Base-by-base conservation (phyloP, 2,113 vertebrate genomes). In the Colistium nudipinnis region DNA sequence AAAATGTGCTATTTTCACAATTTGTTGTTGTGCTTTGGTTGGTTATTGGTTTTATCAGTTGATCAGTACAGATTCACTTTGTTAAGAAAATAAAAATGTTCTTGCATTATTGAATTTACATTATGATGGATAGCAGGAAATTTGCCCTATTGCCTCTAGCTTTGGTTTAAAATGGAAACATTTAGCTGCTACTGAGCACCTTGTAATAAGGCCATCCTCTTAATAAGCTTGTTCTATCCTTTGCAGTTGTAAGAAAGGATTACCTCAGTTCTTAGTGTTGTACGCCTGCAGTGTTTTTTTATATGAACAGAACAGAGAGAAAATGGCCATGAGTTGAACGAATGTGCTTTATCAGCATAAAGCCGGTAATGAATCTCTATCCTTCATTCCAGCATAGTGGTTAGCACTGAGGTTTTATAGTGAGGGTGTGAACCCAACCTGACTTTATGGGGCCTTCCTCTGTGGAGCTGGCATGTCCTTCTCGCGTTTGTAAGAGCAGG, bases 341-440 rank as follows among this genome's bases (percentile, higher is more conserved):
- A 71, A 63, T 60, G 69, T 47, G 25, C 61, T 76, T 51, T n/a
- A 54, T 78, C 61, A 66, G 22, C 75, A 63, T 63, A 76, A 71
- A 68, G 35, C 41, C 71, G 20, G 39, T 39, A 61, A 64, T 61
- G 49, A 60, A 56, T 17, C 69, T 64, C 63, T 35, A 25, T 19
- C 16, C 11, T 20, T 28, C 41, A 56, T 68, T 56, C 28, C 38
- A 62, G 31, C 44, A 31, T 20, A 44, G 52, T 62, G 49, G 56
- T 76, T 53, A 39, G 51, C 12, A 2, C 27, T 57, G 10, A 61
- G 59, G 61, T 17, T 72, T 44, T 38, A 45, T 53, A 28, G 54
- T 13, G 14, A 45, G 27, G 43, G 24, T 27, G 39, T 77, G 31
- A 61, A 52, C 9, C 12, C 35, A 22, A 61, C 27, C 0, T 38